Base-by-base conservation (phyloP, 2,888 invertebrate genomes). In the Rhabditoides inermis region DNA sequence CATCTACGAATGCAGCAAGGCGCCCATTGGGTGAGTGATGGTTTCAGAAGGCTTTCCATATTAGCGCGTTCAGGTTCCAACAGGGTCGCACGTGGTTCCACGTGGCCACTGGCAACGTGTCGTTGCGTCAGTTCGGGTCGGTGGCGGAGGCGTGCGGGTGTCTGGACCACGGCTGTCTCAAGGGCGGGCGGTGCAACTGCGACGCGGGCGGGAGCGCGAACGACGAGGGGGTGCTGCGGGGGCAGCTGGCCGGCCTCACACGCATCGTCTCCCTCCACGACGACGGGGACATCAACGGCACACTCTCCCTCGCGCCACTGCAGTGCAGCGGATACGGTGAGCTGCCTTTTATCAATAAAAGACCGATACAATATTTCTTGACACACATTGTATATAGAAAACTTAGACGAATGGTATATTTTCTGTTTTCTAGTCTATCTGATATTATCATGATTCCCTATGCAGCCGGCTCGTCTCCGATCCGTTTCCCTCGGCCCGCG, bases 111-210 rank as follows among this genome's bases (percentile, higher is more conserved):
- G 40, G 44, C 1, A 56, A 57, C 18, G 20, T 47, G 2, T 55
- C 56, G 22, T 51, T 62, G 15, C 49, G 40, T 10, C 63, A 65
- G 45, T 56, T 65, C 27, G 63, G 65, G 32, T 44, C 44, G 7
- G 27, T 56, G 12, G 46, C 51, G 30, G 45, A 61, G 23, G 51
- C 58, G 0, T 65, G 64, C 32, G 49, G 58, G 6, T 67, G 67
- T 36, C 39, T 58, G 23, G 63, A 60, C 41, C 50, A 27, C 2
- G 62, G 62, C n/a, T 65, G 65, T 35, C 49, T 49, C 7, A 49
- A 52, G 26, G 60, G 58, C 49, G 61, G 65, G n/a, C n/a, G 55
- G 23, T 69, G 68, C 56, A 66, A 65, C 51, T 70, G 70, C 47
- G 70, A 68, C 44, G 49, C 61, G 18, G 52, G 56, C 23, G 48